phyloP scores from a whole-genome alignment of 2,113 vertebrate species.

The Xerus inauris region DNA sequence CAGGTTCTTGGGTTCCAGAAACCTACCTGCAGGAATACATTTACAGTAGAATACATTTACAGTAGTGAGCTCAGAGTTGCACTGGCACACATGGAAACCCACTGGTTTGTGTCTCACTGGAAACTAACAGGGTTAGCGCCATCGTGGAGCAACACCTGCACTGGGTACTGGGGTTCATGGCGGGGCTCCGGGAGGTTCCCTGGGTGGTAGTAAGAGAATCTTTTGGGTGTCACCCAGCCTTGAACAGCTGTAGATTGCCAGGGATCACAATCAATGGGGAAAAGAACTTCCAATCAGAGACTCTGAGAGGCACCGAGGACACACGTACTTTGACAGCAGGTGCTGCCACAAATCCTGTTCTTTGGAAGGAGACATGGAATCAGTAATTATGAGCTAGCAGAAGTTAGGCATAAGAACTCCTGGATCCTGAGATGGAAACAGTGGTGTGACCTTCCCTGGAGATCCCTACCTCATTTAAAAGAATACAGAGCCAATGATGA shows the following conservation, averaged over 20 bases:
- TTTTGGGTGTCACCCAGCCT: background rate
- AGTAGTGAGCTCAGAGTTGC: background rate
- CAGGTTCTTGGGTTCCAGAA: background rate
- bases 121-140: background rate
- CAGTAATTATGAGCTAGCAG: background rate
- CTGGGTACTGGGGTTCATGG: rapidly evolving
- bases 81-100: background rate
- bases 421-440: background rate
- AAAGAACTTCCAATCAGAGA: background rate
- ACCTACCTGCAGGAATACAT: background rate
- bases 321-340: background rate
- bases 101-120: background rate
- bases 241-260: background rate
- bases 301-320: background rate
- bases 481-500: rapidly evolving
- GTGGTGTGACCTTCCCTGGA: background rate
- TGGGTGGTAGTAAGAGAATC: background rate
- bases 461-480: background rate
- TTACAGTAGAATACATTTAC: background rate
- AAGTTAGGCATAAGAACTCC: background rate
- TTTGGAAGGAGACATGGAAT: background rate
- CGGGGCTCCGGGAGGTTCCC: background rate
- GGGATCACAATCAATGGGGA: background rate
- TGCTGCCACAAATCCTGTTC: background rate
- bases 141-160: rapidly evolving